Base-by-base conservation (phyloP, 2,113 vertebrate genomes). In the Amphilophus citrinellus region DNA sequence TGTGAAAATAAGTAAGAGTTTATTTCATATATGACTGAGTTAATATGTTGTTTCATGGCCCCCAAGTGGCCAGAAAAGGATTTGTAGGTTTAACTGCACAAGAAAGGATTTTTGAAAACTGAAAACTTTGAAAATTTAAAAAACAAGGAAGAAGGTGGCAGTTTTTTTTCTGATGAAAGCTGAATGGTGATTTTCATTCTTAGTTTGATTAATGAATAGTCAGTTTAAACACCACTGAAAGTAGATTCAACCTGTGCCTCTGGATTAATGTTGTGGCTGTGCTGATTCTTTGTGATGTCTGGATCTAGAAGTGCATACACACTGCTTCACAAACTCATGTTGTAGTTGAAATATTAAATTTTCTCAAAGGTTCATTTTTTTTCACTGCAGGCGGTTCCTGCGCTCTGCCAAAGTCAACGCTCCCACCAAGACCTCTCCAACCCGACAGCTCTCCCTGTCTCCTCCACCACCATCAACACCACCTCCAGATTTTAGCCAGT, bases 401-500 rank as follows among this genome's bases (percentile, higher is more conserved):
- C 6, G 4, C 7, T 53, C 10, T 3, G 1, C 5, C 24, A 94
- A 89, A 39, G 44, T 20, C 0, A 27, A 27, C 10, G 1, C 80
- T 47, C 11, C 80, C 4, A 50, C 63, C 1, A 87, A 90, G 2
- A 11, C 87, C 30, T 84, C 90, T 10, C 93, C 94, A 60, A 89
- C 92, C 0, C 93, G 91, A 0, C 93, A 96, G 0, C 92, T 95
- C 3, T 89, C 82, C 0, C 15, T 91, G 63, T 93, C 96, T 32
- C 83, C 94, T 0, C 86, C 89, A 1, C 96, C 94, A 42, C 96
- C 93, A 13, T 96, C 97, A 59, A 97, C 97, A 0, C 97, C 97
- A 0, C 97, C 97, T 0, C 97, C 98, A 0, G 97, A 97, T 90
- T 99, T 99, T 82, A 97, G 83, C 78, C 97, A 99, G 88, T 98